A percentile compares a stretch with the other conserved stretches of the same genome.
Conservation (phyloP, 2,113 vertebrate species). For the Megaceryle maxima region DNA sequence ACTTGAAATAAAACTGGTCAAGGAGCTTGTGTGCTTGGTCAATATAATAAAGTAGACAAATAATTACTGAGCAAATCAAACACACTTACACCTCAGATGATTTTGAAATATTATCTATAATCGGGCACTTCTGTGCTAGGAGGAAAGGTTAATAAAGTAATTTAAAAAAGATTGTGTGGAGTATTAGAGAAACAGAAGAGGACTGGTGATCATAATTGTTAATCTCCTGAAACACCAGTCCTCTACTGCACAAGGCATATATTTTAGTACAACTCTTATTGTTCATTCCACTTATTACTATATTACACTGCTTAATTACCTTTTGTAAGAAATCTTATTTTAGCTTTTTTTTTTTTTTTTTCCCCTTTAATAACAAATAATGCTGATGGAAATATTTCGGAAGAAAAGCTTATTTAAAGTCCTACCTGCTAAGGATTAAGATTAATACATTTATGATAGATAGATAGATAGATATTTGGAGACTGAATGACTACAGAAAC, state of each 20-base stretch:
- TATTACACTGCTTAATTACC: conserved; percentile 75
- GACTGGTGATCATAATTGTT: conserved; percentile 82
- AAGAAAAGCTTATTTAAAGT: conserved; percentile 35
- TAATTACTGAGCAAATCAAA: conserved; percentile 86
- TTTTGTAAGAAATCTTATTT: conserved; percentile 64
- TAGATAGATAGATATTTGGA: background rate
- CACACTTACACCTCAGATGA: conserved; percentile 82
- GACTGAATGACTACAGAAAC: background rate
- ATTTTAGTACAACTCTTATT: conserved; percentile 71
- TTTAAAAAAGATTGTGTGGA: conserved; percentile 86
- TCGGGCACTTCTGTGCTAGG: conserved; percentile 84
- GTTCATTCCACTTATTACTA: conserved; percentile 67
- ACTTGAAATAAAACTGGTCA: conserved; percentile 79
- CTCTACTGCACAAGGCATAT: conserved; percentile 65
- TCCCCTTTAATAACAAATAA: conserved; percentile 47
- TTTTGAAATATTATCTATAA: conserved; percentile 88
- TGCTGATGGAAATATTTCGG: conserved; percentile 29
- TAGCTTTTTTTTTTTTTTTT: background rate
- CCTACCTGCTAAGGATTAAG: background rate
- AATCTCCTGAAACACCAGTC: conserved; percentile 80
- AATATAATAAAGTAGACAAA: conserved; percentile 85
- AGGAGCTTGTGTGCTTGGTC: conserved; percentile 77
- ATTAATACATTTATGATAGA: background rate
- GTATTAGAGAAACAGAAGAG: conserved; percentile 83
- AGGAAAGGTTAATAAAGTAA: conserved; percentile 88